A percentile compares a stretch with the other conserved stretches of the same genome.
These are phyloP conservation scores for Percopsis transmontana DNA, from an alignment of 2,113 vertebrate genomes.

Conservation along the genomic window DNA sequence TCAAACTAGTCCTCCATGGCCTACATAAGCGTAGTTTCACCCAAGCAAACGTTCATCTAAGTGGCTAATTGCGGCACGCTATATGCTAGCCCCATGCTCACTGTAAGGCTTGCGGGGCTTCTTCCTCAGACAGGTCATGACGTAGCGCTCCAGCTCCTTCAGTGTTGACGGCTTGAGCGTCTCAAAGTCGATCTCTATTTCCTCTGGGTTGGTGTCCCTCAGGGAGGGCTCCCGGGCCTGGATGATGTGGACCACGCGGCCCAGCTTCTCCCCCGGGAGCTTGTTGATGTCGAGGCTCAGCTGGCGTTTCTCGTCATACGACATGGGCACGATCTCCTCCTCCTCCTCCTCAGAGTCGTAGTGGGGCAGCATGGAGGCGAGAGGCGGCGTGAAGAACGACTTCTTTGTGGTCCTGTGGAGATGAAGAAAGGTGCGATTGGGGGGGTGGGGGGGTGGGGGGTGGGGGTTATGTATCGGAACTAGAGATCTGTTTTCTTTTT, in stretches of 20 bases:
- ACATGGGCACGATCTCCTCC: constrained; percentile 87
- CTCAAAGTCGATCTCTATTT: constrained; percentile 95
- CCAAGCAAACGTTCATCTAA: background rate
- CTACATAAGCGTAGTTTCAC: background rate
- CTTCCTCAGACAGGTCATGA: constrained; percentile 90
- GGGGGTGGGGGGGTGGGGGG: background rate
- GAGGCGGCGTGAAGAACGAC: constrained; percentile 42
- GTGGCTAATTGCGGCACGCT: background rate
- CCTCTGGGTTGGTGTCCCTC: constrained; percentile 92
- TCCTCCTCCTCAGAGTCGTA: constrained; percentile 90
- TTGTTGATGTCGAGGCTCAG: constrained; percentile 96
- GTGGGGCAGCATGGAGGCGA: constrained; percentile 66
- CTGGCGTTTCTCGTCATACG: constrained; percentile 92
- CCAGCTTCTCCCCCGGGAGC: constrained; percentile 90
- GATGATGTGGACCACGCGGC: constrained; percentile 94
- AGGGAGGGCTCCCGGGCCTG: constrained; percentile 91
- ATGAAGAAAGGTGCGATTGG: no score
- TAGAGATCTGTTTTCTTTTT: background rate
- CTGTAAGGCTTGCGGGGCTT: constrained; percentile 88
- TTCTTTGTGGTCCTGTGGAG: constrained; percentile 75
- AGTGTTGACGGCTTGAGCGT: constrained; percentile 93
- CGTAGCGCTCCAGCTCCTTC: constrained; percentile 91
- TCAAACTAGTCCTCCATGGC: no score
- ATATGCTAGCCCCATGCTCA: constrained; percentile 48
- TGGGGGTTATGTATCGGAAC: background rate